Percentiles rank a stretch among this genome's conserved stretches.
phyloP scores from a whole-genome alignment of 2,888 invertebrate genomes.

The Drosophila fulvimacula region DNA sequence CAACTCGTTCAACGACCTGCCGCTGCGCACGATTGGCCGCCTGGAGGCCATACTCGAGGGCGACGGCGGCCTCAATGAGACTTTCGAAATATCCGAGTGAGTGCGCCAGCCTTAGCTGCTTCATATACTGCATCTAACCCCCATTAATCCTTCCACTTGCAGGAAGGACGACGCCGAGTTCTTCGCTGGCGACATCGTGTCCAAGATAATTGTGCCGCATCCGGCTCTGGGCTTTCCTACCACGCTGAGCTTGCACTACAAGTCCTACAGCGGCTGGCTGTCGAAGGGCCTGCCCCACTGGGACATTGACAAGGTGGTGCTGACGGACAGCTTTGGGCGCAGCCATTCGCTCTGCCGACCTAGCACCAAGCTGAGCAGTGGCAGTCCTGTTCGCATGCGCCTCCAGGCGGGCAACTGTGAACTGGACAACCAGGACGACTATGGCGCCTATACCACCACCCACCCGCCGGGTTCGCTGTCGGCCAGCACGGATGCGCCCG shows the following conservation, averaged over 20 bases:
- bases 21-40: constrained; percentile 88
- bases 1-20: constrained; percentile 88
- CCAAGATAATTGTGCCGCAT: constrained; percentile 94
- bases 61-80: constrained; percentile 93
- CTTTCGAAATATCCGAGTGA: constrained; percentile 94
- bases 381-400: constrained; percentile 89
- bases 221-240: constrained; percentile 92
- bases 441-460: constrained; percentile 78
- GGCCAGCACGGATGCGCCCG: constrained; percentile 54
- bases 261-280: constrained; percentile 95
- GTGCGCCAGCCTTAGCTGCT: constrained; percentile 47
- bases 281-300: constrained; percentile 92
- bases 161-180: constrained; percentile 93
- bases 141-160: constrained; percentile 51
- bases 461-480: constrained; percentile 35
- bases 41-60: constrained; percentile 92
- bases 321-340: constrained; percentile 94
- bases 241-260: constrained; percentile 91
- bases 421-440: constrained; percentile 86
- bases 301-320: constrained; percentile 92
- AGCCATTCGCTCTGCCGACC: constrained; percentile 93
- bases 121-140: not conserved
- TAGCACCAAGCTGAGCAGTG: constrained; percentile 90
- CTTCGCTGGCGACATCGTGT: constrained; percentile 89
- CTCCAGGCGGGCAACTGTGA: constrained; percentile 92